Evolutionary conservation across 1,140 invertebrate species (phyloP).

Genomic region (Neomicropteryx cornuta): DNA sequence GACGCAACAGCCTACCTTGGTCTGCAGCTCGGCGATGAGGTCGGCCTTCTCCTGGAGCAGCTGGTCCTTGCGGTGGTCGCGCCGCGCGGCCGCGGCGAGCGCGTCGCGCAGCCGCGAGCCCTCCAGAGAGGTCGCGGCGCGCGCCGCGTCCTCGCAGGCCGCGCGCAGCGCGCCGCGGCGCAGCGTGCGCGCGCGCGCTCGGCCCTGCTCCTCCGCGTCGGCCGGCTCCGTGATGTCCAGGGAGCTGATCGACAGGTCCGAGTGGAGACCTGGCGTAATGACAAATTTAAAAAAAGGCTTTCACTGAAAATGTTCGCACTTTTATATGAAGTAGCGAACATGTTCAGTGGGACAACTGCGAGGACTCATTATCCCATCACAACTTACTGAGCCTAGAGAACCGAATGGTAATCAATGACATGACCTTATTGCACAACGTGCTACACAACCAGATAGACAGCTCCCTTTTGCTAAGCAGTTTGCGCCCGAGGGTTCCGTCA

Average conservation of each 20-base stretch:
- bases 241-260: conserved; percentile 41
- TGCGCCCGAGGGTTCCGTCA: too few species aligned
- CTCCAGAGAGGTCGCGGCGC: conserved; percentile 59
- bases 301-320: too few species aligned
- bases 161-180: conserved; percentile 42
- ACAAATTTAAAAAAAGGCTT: too few species aligned
- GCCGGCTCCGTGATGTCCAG: conserved; percentile 35
- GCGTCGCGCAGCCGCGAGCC: conserved; percentile 71
- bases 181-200: conserved; percentile 29
- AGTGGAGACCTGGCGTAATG: conserved; percentile 38
- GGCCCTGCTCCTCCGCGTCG: conserved; percentile 21
- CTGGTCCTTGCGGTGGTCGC: conserved; percentile 61
- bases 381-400: too few species aligned
- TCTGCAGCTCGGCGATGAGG: conserved; percentile 65
- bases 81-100: conserved; percentile 60
- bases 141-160: conserved; percentile 58
- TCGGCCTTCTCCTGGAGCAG: conserved; percentile 72
- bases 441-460: too few species aligned
- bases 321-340: too few species aligned
- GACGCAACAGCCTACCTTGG: too few species aligned
- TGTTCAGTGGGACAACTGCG: too few species aligned
- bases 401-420: too few species aligned
- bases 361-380: too few species aligned
- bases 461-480: too few species aligned
- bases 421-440: too few species aligned